Evolutionary conservation across 2,113 vertebrate species (phyloP).

Genomic region (Scartelaos histophorus): DNA sequence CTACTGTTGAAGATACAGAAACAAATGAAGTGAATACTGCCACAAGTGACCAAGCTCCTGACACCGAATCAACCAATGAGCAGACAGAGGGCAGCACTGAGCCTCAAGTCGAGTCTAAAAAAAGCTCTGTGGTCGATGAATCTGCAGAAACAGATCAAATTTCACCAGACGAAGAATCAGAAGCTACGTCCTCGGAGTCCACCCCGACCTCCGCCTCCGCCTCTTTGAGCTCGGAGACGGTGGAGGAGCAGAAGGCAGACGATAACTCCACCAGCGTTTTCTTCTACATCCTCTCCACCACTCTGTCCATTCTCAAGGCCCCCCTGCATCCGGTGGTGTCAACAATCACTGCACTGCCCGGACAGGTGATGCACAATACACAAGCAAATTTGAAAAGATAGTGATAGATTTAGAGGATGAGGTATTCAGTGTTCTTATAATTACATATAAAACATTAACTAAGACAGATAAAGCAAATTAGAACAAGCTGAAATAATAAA

Average conservation of each 20-base stretch:
- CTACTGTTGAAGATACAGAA: background rate
- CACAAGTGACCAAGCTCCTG: background rate
- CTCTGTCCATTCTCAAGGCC: conserved; percentile 58
- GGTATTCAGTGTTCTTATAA: too few relatives aligned
- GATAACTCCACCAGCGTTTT: conserved; percentile 53
- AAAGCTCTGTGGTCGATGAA: conserved; percentile 19
- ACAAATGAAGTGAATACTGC: conserved; percentile 16
- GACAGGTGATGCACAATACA: conserved; percentile 57
- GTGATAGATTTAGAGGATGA: background rate
- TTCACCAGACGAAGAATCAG: conserved; percentile 5
- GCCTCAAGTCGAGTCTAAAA: background rate
- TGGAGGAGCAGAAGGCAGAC: conserved; percentile 42
- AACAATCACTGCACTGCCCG: conserved; percentile 65
- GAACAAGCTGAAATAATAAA: too few relatives aligned
- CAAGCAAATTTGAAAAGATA: background rate
- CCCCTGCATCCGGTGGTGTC: conserved; percentile 69
- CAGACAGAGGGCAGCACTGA: conserved; percentile 1
- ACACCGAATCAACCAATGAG: background rate
- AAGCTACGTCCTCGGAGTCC: conserved; percentile 2
- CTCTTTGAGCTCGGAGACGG: conserved; percentile 12
- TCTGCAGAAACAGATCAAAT: conserved; percentile 11
- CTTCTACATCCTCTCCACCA: conserved; percentile 64
- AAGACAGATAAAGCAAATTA: too few relatives aligned
- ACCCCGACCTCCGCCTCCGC: too few relatives aligned
- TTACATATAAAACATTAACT: too few relatives aligned